Evolutionary conservation across 2,113 vertebrate genomes (phyloP).

Genomic region (Eurypyga helias): DNA sequence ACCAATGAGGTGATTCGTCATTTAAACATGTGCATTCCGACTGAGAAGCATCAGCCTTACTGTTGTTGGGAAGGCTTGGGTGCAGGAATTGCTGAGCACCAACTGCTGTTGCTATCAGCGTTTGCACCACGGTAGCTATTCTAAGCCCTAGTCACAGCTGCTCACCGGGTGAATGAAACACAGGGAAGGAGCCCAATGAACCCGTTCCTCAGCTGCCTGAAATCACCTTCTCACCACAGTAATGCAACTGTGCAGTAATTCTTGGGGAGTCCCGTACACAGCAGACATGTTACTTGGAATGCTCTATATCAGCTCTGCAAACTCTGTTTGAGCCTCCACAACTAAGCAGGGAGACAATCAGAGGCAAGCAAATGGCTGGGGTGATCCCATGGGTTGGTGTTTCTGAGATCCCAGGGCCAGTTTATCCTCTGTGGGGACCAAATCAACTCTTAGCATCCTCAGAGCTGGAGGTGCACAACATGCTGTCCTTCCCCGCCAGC

Average conservation of each 20-base stretch:
- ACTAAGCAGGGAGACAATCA: not conserved
- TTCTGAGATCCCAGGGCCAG: rapidly evolving
- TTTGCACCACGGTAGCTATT: not conserved
- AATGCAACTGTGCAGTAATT: not conserved
- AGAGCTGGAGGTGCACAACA: not conserved
- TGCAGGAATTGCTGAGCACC: not conserved
- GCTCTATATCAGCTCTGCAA: not conserved
- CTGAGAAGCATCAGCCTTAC: not conserved
- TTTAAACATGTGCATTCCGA: not conserved
- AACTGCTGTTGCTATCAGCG: not conserved
- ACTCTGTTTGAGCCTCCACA: not conserved
- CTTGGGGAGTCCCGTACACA: not conserved
- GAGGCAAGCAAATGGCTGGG: rapidly evolving
- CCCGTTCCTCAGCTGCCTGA: not conserved
- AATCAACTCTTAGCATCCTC: not conserved
- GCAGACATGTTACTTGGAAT: not conserved
- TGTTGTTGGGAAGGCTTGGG: not conserved
- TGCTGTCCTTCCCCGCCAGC: too few relatives aligned
- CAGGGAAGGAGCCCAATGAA: not conserved
- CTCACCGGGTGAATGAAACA: not conserved
- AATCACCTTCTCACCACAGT: not conserved
- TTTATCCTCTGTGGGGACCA: not conserved
- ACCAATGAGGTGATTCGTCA: not conserved
- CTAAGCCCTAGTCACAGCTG: not conserved
- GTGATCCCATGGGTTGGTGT: not conserved